phyloP scores from a whole-genome alignment of 2,113 vertebrate species.

The Monopterus albus region DNA sequence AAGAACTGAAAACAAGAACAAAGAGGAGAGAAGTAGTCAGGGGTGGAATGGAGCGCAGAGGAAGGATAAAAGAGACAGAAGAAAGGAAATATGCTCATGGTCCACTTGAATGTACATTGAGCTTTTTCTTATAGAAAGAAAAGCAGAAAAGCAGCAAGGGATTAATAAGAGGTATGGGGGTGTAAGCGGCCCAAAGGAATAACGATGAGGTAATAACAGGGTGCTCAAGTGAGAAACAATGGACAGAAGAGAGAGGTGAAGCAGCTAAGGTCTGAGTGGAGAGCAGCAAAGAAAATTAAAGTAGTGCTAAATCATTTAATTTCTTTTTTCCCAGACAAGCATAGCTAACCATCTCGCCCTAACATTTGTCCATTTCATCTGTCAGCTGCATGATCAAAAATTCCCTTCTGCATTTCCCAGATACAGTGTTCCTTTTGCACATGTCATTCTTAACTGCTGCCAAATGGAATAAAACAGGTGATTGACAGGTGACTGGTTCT shows the following conservation, averaged over 20 bases:
- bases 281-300: conserved; percentile 7
- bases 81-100: conserved; percentile 61
- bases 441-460: conserved; percentile 56
- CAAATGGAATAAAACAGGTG: conserved; percentile 62
- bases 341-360: neutral
- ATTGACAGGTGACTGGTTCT: conserved; percentile 72
- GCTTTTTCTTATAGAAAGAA: conserved; percentile 71
- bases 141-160: conserved; percentile 61
- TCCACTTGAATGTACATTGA: conserved; percentile 78
- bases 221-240: conserved; percentile 58
- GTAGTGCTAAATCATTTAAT: neutral
- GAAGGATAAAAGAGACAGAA: conserved; percentile 64
- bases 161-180: conserved; percentile 69
- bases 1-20: conserved; percentile 75
- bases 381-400: too few species aligned
- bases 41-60: conserved; percentile 53
- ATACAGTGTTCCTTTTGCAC: conserved; percentile 48
- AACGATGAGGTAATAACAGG: conserved; percentile 67
- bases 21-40: conserved; percentile 59
- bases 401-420: conserved; percentile 51
- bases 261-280: conserved; percentile 47
- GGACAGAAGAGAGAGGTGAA: conserved; percentile 61
- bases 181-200: conserved; percentile 55
- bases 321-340: neutral
- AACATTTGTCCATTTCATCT: conserved; percentile 43